phyloP scores from a whole-genome alignment of 2,113 vertebrate genomes.

The Oxyura jamaicensis region DNA sequence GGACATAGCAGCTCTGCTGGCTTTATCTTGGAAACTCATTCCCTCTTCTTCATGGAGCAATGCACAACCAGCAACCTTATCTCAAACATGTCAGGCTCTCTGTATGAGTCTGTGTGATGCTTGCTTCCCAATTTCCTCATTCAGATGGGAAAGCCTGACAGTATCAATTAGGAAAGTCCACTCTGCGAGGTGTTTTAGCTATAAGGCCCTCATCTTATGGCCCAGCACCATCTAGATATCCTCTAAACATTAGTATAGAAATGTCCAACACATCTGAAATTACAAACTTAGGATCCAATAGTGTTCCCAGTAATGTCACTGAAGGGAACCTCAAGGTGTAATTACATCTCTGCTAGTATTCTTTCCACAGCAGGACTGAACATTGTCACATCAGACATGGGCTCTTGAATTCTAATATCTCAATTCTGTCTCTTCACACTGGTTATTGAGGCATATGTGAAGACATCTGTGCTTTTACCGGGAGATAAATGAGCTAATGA shows the following conservation, averaged over 20 bases:
- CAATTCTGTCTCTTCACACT: background rate
- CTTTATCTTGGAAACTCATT: background rate
- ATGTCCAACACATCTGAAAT: background rate
- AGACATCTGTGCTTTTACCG: background rate
- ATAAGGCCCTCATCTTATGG: background rate
- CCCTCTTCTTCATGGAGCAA: background rate
- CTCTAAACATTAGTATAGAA: background rate
- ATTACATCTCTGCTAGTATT: background rate
- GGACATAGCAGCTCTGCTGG: background rate
- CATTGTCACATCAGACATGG: background rate
- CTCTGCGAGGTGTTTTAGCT: background rate
- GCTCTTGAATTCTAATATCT: background rate
- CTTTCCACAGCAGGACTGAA: background rate
- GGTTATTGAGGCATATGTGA: background rate
- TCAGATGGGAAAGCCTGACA: background rate
- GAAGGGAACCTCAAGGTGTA: background rate
- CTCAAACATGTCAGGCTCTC: background rate
- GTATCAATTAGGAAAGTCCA: background rate
- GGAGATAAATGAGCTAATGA: background rate
- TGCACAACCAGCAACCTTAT: background rate
- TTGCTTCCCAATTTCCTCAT: background rate
- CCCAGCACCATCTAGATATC: background rate
- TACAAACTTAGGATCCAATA: background rate
- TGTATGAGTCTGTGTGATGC: background rate
- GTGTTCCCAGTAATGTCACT: background rate